Percentiles rank a stretch among this genome's conserved stretches.
Conservation (phyloP, 2,113 vertebrate genomes). For the Microcebus ravelobensis region DNA sequence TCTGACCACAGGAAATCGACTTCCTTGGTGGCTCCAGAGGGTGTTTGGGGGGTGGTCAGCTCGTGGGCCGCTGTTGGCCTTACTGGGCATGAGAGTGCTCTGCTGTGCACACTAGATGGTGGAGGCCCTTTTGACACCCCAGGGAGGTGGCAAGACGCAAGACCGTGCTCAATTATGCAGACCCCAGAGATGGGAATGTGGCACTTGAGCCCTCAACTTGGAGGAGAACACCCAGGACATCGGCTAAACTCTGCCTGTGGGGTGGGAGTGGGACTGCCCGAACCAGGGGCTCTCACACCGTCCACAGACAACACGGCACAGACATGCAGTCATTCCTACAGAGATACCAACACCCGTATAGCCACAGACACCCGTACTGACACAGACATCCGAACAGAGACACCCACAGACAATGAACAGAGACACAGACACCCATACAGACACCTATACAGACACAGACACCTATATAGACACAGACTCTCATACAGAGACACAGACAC, state of each 20-base stretch:
- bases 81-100: not conserved
- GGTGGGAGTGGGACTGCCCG: no score
- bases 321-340: no score
- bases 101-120: rapidly evolving
- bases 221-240: rapidly evolving
- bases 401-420: not conserved
- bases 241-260: no score
- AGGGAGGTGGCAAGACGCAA: not conserved
- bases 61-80: not conserved
- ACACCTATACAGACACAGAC: no score
- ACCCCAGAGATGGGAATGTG: not conserved
- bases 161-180: not conserved
- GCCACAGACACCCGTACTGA: not conserved
- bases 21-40: no score
- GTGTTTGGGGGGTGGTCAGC: not conserved
- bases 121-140: not conserved
- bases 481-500: no score
- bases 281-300: no score
- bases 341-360: not conserved
- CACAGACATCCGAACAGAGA: not conserved
- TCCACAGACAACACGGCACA: no score
- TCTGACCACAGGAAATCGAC: not conserved
- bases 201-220: not conserved
- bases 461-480: no score
- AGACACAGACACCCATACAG: not conserved